Conservation (phyloP, 2,888 invertebrate genomes). For the Melipona beecheii region DNA sequence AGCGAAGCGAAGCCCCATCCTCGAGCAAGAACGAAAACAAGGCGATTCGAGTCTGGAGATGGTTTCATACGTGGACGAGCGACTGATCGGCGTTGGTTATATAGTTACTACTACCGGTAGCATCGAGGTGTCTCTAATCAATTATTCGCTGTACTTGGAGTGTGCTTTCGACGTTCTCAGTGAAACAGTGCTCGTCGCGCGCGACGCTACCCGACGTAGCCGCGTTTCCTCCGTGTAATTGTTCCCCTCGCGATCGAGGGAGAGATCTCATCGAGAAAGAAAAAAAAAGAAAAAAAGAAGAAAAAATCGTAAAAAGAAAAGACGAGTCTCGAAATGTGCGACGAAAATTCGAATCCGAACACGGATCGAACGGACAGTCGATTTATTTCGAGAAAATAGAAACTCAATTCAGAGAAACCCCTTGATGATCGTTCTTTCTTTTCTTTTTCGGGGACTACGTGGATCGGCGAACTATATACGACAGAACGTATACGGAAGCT, state of each 20-base stretch:
- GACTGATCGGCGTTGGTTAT: slow-evolving; percentile 61
- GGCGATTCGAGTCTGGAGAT: slow-evolving; percentile 16
- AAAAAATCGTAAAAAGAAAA: too few relatives aligned
- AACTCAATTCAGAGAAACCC: not conserved
- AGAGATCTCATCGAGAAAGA: not conserved
- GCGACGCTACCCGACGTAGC: slow-evolving; percentile 7
- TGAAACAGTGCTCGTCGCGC: slow-evolving; percentile 30
- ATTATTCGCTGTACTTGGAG: slow-evolving; percentile 65
- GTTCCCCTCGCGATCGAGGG: not conserved
- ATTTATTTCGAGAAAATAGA: not conserved
- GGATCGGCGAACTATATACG: not conserved
- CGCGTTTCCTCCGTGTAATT: slow-evolving; percentile 3
- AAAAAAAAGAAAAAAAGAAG: not conserved
- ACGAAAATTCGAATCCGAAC: too few relatives aligned
- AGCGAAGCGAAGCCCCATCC: not conserved
- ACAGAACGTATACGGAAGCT: not conserved
- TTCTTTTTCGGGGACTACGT: not conserved
- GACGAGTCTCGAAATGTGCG: too few relatives aligned
- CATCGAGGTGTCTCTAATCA: slow-evolving; percentile 62
- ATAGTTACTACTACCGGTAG: slow-evolving; percentile 65
- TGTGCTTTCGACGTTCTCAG: slow-evolving; percentile 69
- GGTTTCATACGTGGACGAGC: slow-evolving; percentile 21
- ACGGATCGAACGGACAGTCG: not conserved
- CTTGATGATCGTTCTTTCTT: not conserved
- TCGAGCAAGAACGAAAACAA: not conserved